Conservation (phyloP, 2,888 invertebrate genomes). For the Pecten maximus region DNA sequence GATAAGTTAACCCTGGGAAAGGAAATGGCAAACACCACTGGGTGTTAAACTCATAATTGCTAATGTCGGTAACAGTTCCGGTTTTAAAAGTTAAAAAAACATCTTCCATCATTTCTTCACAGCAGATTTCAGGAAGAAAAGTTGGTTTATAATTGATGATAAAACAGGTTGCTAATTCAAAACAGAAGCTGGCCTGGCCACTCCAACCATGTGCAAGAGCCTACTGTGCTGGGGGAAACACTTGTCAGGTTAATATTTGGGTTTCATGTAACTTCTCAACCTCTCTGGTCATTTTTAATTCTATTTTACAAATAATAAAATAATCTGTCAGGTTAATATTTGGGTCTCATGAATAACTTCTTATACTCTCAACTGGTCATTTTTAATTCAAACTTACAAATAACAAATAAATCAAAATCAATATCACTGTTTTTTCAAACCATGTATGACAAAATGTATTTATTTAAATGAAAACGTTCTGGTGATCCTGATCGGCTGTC, state of each 20-base stretch:
- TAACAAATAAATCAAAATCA: too few species aligned
- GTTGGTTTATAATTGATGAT: conserved; percentile 22
- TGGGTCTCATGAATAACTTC: too few species aligned
- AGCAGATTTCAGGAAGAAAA: conserved; percentile 33
- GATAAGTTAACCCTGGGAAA: conserved; percentile 36
- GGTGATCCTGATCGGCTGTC: too few species aligned
- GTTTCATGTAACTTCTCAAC: not conserved
- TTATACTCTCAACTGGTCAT: too few species aligned
- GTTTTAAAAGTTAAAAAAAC: conserved; percentile 38
- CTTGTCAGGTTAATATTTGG: not conserved
- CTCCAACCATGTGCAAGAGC: not conserved
- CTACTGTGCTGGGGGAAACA: not conserved
- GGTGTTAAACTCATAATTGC: conserved; percentile 27
- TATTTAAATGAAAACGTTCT: too few species aligned
- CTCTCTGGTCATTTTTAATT: not conserved
- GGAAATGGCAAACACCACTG: not conserved
- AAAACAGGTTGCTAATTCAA: conserved; percentile 35
- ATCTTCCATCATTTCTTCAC: conserved; percentile 33
- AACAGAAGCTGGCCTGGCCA: not conserved
- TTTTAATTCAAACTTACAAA: too few species aligned
- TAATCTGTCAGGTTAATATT: too few species aligned
- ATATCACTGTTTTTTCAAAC: too few species aligned
- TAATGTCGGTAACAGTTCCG: conserved; percentile 21
- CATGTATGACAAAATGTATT: too few species aligned
- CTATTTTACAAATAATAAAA: not conserved